phyloP scores from a whole-genome alignment of 2,113 vertebrate genomes.

The Epinephelus fuscoguttatus region DNA sequence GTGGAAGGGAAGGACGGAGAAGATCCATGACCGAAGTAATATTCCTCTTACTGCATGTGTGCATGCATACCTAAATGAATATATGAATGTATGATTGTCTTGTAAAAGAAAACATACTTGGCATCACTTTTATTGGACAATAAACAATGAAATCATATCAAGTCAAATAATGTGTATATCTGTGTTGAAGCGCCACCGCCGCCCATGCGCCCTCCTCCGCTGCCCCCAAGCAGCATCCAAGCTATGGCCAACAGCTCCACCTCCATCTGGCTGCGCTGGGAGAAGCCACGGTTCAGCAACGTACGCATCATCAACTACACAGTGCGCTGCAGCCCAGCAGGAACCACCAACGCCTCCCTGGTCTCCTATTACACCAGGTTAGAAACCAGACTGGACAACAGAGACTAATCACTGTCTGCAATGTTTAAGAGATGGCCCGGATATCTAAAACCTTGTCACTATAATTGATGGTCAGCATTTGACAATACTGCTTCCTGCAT shows the following conservation, averaged over 20 bases:
- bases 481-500: not conserved
- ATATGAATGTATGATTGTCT: not conserved
- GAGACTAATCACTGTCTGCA: not conserved
- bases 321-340: conserved; percentile 94
- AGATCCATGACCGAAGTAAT: conserved; percentile 80
- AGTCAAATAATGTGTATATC: conserved; percentile 16
- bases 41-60: not conserved
- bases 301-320: conserved; percentile 96
- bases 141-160: not conserved
- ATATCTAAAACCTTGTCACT: not conserved
- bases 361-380: conserved; percentile 97
- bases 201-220: conserved; percentile 85
- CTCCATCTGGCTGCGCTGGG: conserved; percentile 96
- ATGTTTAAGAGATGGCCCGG: not conserved
- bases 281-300: conserved; percentile 92
- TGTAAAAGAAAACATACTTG: not conserved
- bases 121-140: not conserved
- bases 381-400: conserved; percentile 14
- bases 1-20: conserved; percentile 96
- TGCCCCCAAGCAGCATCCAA: conserved; percentile 92
- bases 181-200: conserved; percentile 58
- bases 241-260: conserved; percentile 94
- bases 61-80: not conserved
- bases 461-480: not conserved
- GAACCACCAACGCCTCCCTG: conserved; percentile 93